These are phyloP conservation scores for Bombus waltoni DNA, from an alignment of 1,140 invertebrate species.

Conservation along the genomic window DNA sequence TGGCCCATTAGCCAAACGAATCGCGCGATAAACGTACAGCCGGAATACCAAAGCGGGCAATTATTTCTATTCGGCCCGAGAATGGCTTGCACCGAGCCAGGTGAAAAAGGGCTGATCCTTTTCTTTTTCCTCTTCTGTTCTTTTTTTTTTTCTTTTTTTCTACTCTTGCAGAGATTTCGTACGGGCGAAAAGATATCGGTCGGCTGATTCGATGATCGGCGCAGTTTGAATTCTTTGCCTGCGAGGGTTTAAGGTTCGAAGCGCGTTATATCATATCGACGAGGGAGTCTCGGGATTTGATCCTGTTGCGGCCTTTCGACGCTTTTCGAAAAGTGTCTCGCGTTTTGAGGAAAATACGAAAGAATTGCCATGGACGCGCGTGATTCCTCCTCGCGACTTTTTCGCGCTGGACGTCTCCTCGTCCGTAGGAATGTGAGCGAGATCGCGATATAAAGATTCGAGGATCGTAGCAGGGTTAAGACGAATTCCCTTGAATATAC, in stretches of 20 bases:
- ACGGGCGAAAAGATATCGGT: not conserved
- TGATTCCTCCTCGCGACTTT: too few relatives aligned
- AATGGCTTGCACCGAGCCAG: not conserved
- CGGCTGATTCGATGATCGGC: not conserved
- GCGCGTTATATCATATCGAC: not conserved
- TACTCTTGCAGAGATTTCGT: not conserved
- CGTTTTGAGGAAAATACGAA: too few relatives aligned
- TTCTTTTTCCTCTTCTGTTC: not conserved
- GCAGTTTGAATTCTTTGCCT: not conserved
- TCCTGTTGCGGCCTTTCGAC: too few relatives aligned
- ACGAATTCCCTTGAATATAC: too few relatives aligned
- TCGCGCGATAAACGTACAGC: constrained; percentile 52
- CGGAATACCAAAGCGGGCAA: constrained; percentile 30
- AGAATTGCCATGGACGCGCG: too few relatives aligned
- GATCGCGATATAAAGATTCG: too few relatives aligned
- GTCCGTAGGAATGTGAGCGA: too few relatives aligned
- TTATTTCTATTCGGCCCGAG: constrained; percentile 12
- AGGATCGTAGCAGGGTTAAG: too few relatives aligned
- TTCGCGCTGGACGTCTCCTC: too few relatives aligned
- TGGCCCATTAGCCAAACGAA: constrained; percentile 57
- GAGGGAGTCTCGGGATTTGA: too few relatives aligned
- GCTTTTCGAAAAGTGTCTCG: too few relatives aligned
- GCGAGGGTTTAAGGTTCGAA: not conserved
- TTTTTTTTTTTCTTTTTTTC: not conserved
- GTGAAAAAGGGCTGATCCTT: not conserved